Conservation (phyloP, 2,888 invertebrate species). For the Amiota mariae region DNA sequence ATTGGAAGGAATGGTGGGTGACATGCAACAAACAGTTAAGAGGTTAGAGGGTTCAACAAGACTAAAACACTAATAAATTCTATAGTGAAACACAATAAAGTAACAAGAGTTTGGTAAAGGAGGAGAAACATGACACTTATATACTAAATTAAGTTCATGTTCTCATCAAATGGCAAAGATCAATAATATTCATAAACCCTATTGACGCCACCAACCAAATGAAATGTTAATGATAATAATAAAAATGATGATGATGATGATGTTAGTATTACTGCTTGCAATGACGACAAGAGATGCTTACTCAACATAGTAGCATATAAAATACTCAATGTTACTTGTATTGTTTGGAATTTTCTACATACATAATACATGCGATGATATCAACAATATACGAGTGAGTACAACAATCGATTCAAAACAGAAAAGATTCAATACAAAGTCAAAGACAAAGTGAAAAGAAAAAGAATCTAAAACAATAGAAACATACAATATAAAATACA, state of each 20-base stretch:
- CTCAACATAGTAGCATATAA: background rate
- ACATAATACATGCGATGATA: background rate
- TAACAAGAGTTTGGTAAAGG: too few species aligned
- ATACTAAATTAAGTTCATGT: background rate
- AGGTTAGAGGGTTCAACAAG: constrained; percentile 10
- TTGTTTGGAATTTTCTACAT: too few species aligned
- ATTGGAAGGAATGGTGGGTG: background rate
- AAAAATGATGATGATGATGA: background rate
- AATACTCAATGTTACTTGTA: too few species aligned
- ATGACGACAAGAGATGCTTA: background rate
- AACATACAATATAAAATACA: too few species aligned
- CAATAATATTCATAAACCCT: constrained; percentile 3
- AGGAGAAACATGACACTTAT: background rate
- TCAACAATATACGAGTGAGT: background rate
- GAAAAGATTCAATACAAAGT: background rate
- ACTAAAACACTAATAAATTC: background rate
- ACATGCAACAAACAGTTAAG: constrained; percentile 5
- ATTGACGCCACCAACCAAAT: background rate
- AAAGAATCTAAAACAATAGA: too few species aligned
- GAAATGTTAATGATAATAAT: background rate
- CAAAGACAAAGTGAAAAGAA: too few species aligned
- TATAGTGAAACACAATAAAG: too few species aligned
- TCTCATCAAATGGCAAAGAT: constrained; percentile 17
- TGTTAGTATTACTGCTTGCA: background rate
- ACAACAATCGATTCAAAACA: background rate